Conservation (phyloP, 2,797 vertebrate species). For the Microcaecilia unicolor region DNA sequence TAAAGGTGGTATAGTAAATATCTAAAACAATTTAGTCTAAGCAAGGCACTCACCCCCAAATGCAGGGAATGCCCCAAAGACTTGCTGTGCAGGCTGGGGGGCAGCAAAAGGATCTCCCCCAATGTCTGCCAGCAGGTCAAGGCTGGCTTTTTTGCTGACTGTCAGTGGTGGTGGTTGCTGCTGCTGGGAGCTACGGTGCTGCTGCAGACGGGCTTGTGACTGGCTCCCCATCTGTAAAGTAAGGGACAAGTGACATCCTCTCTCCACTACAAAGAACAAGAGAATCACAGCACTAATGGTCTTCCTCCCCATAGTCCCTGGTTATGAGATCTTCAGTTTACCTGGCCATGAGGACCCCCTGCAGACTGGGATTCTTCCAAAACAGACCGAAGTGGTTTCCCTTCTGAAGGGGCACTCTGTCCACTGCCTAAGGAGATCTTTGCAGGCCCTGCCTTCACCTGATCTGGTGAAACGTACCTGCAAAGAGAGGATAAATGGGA, state of each 20-base stretch:
- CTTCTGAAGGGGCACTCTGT: slow-evolving; percentile 57
- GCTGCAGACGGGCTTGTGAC: slow-evolving; percentile 54
- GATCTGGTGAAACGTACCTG: slow-evolving; percentile 77
- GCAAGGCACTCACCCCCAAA: slow-evolving; percentile 35
- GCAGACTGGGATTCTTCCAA: slow-evolving; percentile 45
- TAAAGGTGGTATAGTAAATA: no score
- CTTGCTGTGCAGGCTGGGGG: slow-evolving; percentile 57
- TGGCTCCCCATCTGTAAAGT: slow-evolving; percentile 38
- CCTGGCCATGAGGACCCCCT: slow-evolving; percentile 40
- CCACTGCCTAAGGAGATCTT: slow-evolving; percentile 36
- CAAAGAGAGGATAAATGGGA: neutral
- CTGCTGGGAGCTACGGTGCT: slow-evolving; percentile 54
- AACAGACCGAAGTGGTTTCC: slow-evolving; percentile 49
- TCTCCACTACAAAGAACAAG: no score
- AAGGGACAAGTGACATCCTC: no score
- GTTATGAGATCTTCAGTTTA: slow-evolving; percentile 21
- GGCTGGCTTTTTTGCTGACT: slow-evolving; percentile 29
- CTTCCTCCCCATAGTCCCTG: slow-evolving; percentile 38
- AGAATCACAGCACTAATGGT: no score
- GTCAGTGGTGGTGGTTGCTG: slow-evolving; percentile 12
- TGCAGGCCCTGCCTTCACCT: slow-evolving; percentile 42
- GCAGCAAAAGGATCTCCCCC: slow-evolving; percentile 74
- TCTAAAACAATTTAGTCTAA: no score
- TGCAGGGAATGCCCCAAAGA: slow-evolving; percentile 30
- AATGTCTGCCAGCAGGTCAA: slow-evolving; percentile 70